phyloP scores from a whole-genome alignment of 2,797 vertebrate genomes.

The Alcedo atthis region DNA sequence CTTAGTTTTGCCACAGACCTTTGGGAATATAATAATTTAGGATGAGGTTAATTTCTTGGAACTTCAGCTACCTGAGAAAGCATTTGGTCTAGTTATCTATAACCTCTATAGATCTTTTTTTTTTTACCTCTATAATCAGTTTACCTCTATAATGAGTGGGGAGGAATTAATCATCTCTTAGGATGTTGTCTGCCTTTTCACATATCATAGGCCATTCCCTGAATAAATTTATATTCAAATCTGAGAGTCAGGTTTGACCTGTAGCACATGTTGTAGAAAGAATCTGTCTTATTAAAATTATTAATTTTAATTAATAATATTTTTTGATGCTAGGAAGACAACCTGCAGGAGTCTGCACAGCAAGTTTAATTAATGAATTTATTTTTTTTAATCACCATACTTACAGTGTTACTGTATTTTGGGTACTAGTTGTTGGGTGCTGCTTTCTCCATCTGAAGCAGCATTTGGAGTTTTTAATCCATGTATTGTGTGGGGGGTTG shows the following conservation, averaged over 20 bases:
- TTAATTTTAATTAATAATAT: no score
- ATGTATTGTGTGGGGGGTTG: neutral
- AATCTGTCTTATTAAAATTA: neutral
- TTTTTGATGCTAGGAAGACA: neutral
- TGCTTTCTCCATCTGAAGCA: neutral
- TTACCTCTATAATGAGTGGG: neutral
- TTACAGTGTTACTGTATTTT: neutral
- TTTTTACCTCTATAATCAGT: neutral
- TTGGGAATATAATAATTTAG: neutral
- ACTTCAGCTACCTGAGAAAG: neutral
- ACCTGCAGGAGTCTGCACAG: neutral
- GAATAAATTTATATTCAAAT: neutral
- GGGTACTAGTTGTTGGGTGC: neutral
- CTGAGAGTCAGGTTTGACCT: neutral
- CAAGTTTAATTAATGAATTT: neutral
- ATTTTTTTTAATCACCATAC: rapidly evolving
- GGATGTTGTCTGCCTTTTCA: neutral
- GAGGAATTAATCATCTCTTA: neutral
- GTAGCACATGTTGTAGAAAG: neutral
- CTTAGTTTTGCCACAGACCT: neutral
- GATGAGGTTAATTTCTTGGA: neutral
- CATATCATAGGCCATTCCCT: neutral
- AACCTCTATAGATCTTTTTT: no score
- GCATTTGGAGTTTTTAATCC: neutral
- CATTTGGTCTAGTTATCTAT: neutral